Evolutionary conservation across 2,888 invertebrate genomes (phyloP).

Genomic region (Acanthosepion esculentum): DNA sequence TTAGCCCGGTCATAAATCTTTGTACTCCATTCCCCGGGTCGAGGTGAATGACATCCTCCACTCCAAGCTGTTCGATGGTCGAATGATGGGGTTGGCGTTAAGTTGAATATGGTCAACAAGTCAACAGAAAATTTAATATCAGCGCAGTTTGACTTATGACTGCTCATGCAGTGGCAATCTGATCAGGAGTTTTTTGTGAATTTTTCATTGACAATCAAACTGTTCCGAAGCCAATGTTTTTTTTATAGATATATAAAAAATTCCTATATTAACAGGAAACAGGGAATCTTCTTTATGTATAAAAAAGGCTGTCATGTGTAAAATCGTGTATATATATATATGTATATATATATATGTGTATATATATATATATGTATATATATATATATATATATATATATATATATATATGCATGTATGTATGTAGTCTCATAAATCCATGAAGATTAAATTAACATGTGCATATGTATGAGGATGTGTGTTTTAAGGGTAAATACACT

Average conservation of each 20-base stretch:
- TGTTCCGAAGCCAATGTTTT: background rate
- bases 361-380: no score
- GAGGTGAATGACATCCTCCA: background rate
- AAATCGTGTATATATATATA: background rate
- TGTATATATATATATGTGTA: no score
- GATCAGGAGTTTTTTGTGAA: background rate
- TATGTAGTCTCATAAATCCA: no score
- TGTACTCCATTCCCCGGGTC: background rate
- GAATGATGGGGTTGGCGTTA: background rate
- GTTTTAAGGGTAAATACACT: background rate
- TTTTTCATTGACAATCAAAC: background rate
- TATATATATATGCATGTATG: no score
- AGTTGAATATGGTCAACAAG: conserved; percentile 8
- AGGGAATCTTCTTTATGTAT: background rate
- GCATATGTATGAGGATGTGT: background rate
- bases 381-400: no score
- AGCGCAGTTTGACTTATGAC: background rate
- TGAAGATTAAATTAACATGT: no score
- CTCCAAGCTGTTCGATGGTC: background rate
- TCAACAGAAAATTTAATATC: conserved; percentile 20
- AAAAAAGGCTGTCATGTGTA: background rate
- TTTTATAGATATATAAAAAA: background rate
- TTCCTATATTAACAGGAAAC: background rate
- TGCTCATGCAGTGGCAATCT: background rate
- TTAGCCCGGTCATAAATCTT: background rate